Percentiles rank a stretch among this genome's conserved stretches.
These are phyloP conservation scores for Micropterix aruncella DNA, from an alignment of 2,888 invertebrate genomes.

Conservation along the genomic window DNA sequence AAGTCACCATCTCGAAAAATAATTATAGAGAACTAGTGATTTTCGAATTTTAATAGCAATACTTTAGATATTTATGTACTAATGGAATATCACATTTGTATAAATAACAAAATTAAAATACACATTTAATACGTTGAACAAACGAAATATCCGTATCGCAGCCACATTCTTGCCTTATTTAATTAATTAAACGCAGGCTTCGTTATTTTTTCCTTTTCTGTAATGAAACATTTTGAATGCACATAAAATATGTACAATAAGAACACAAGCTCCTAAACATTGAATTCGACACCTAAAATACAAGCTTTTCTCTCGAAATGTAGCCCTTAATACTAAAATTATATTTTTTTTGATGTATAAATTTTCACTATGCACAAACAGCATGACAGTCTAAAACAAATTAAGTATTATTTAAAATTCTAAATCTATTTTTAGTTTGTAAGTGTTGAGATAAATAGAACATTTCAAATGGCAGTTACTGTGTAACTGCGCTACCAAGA, in stretches of 20 bases:
- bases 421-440: conserved; percentile 52
- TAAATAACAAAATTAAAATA: conserved; percentile 5
- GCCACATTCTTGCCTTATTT: conserved; percentile 8
- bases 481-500: conserved; percentile 54
- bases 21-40: conserved; percentile 6
- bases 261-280: conserved; percentile 5
- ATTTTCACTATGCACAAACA: conserved; percentile 35
- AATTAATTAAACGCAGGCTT: conserved; percentile 8
- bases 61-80: conserved; percentile 9
- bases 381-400: conserved; percentile 18
- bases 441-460: conserved; percentile 44
- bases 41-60: conserved; percentile 11
- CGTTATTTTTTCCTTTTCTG: conserved; percentile 8
- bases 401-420: conserved; percentile 31
- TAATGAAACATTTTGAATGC: conserved; percentile 7
- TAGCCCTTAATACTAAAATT: conserved; percentile 22
- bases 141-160: conserved; percentile 7
- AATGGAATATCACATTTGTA: conserved; percentile 6
- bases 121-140: conserved; percentile 6
- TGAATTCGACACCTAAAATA: conserved; percentile 22
- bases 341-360: conserved; percentile 27
- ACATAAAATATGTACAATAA: conserved; percentile 3
- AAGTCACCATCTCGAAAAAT: conserved; percentile 5
- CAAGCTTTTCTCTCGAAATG: conserved; percentile 24
- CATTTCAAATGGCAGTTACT: conserved; percentile 42